Base-by-base conservation (phyloP, 2,113 vertebrate species). In the Chunga burmeisteri region DNA sequence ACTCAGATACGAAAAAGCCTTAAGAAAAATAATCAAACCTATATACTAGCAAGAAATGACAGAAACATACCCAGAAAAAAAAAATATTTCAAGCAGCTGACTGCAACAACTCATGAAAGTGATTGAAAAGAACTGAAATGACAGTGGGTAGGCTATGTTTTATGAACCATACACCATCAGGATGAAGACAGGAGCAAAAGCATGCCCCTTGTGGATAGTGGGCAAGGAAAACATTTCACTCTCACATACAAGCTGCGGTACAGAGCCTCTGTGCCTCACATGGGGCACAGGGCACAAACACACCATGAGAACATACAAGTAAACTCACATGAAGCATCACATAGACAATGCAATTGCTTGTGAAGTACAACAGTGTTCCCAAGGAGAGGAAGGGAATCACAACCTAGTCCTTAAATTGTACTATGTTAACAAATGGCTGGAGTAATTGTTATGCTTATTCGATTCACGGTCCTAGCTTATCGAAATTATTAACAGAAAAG, bases 201-300 rank as follows among this genome's bases (percentile, higher is more conserved):
- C 25, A 2, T 2, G 1, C 7, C 7, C 13, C 13, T 38, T 11
- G 6, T 3, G 34, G 25, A 23, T 1, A 10, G 30, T 0, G 10
- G 15, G 21, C 32, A 50, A 36, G 44, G 42, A 40, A 18, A 72
- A 22, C 15, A 21, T 74, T 9, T n/a, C 58, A 44, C 14, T 65
- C 18, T 20, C 32, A 12, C 0, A 0, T 12, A 26, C 25, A 20
- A 67, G 62, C 36, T 67, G 21, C 4, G 29, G 30, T 67, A 70
- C 52, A 58, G 55, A 90, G 46, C 36, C 36, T 56, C 65, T 38
- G 36, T n/a, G 27, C 26, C 65, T 58, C 50, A 10, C 32, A n/a
- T 30, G 25, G 36, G 26, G 32, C 59, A 56, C 3, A 32, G 36
- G 30, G 36, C 50, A 62, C 46, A 74, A 38, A 38, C 6, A 27